Evolutionary conservation across 2,113 vertebrate species (phyloP), one percentile per base, ranked within the genome.

Genomic region (Stigmatopora nigra): DNA sequence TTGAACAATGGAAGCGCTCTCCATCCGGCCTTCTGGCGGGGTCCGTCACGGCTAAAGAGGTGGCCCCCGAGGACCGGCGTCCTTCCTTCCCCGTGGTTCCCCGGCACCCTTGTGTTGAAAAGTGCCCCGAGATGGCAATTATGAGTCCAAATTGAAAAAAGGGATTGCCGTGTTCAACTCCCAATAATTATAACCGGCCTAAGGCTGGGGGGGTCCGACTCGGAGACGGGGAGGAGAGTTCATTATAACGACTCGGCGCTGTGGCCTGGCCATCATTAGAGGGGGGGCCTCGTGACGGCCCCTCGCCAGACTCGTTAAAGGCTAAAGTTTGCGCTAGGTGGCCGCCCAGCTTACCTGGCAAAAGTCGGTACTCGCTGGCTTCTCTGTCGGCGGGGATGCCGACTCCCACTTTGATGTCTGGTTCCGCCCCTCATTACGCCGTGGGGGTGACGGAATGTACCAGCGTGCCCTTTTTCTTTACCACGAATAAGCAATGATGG

Each of bases 391-490:
- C 45, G 65, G 71, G 68, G 71, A 70, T 78, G 66, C 66, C 71
- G 79, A 80, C 82, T 83, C 56, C 5, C 75, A 68, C 78, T 86
- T 76, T 82, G 84, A 83, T 1, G 9, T 86, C 82, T 79, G 76
- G 76, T 80, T 66, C 70, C 19, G 20, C 71, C 70, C 77, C 82
- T 80, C 65, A 87, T 88, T 89, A 87, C 83, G 73, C 74, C 55
- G 67, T 69, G 65, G 78, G 73, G 72, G 78, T 78, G 72, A 80
- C 84, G 79, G 75, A 74, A 80, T 86, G 67, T 81, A 75, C 80
- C 75, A 10, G 6, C 14, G 9, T 58, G 56, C n/a, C 51, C 51
- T 53, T 53, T 53, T 22, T 10, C 31, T 4, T 31, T 36, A 31
- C 55, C 3, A 0, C 31, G 31, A 58, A 58, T 58, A 16, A 36